These are phyloP conservation scores for Scomber japonicus DNA, from an alignment of 2,113 vertebrate species.

Conservation along the genomic window DNA sequence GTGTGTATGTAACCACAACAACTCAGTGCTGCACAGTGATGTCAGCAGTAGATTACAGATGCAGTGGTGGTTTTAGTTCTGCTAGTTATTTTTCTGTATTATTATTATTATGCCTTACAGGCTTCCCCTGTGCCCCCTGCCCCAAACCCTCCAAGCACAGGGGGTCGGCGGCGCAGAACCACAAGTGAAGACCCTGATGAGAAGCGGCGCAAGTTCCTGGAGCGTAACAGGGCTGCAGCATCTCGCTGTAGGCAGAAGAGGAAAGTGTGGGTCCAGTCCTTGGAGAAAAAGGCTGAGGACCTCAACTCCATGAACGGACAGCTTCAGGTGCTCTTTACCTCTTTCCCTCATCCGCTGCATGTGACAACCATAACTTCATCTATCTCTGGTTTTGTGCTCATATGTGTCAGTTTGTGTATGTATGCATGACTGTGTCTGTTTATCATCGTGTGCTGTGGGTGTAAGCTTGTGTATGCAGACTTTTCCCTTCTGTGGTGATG, in stretches of 20 bases:
- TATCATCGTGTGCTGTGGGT: constrained; percentile 31
- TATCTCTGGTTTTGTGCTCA: constrained; percentile 13
- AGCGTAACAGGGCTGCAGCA: constrained; percentile 95
- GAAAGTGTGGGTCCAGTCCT: constrained; percentile 98
- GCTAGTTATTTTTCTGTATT: neutral
- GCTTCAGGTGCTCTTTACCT: constrained; percentile 88
- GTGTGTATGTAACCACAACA: no score
- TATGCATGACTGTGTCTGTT: constrained; percentile 26
- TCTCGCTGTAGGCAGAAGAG: constrained; percentile 97
- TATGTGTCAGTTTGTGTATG: constrained; percentile 25
- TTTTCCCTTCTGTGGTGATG: constrained; percentile 81
- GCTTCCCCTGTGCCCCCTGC: constrained; percentile 92
- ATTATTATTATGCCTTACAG: constrained; percentile 72
- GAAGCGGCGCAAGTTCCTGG: constrained; percentile 97
- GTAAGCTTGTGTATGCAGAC: constrained; percentile 42
- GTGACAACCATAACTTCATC: constrained; percentile 2
- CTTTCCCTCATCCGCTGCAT: constrained; percentile 1
- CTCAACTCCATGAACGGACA: constrained; percentile 93
- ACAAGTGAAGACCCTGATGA: constrained; percentile 97
- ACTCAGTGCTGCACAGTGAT: neutral
- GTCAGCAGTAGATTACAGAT: neutral
- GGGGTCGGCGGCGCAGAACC: constrained; percentile 94
- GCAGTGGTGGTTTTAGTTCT: constrained; percentile 3
- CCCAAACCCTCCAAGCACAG: constrained; percentile 92
- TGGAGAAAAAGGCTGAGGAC: constrained; percentile 97